Conservation (phyloP, 2,888 invertebrate species). For the Norana najaformis region DNA sequence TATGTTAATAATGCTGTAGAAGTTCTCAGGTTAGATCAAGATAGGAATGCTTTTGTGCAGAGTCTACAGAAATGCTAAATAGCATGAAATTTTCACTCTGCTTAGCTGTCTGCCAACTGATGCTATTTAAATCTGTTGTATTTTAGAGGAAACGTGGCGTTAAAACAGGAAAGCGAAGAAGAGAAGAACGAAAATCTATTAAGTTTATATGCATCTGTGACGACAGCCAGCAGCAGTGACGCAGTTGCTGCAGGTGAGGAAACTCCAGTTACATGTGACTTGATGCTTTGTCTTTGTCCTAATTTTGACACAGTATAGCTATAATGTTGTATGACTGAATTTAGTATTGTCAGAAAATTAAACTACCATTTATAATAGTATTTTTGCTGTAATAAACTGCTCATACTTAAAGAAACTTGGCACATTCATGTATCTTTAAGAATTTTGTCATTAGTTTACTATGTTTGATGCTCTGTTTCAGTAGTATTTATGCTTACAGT, state of each 20-base stretch:
- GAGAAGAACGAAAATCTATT: background rate
- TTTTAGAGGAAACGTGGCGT: background rate
- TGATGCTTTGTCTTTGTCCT: background rate
- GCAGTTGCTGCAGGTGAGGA: background rate
- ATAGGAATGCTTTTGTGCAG: background rate
- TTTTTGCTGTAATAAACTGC: background rate
- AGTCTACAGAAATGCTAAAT: background rate
- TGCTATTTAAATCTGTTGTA: background rate
- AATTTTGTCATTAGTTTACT: background rate
- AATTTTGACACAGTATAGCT: background rate
- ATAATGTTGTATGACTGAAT: background rate
- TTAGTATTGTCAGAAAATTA: background rate
- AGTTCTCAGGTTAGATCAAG: background rate
- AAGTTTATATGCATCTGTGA: background rate
- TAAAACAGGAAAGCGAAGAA: conserved; percentile 1
- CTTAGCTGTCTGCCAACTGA: background rate
- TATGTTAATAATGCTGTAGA: background rate
- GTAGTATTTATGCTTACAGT: background rate
- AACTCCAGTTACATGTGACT: background rate
- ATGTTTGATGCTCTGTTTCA: background rate
- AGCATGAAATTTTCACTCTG: background rate
- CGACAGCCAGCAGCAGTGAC: background rate
- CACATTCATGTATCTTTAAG: background rate
- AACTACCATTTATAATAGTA: background rate
- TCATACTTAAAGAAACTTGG: background rate